A percentile compares a stretch with the other conserved stretches of the same genome.
Evolutionary conservation across 2,888 invertebrate species (phyloP).

Genomic region (Cerastis leucographa): DNA sequence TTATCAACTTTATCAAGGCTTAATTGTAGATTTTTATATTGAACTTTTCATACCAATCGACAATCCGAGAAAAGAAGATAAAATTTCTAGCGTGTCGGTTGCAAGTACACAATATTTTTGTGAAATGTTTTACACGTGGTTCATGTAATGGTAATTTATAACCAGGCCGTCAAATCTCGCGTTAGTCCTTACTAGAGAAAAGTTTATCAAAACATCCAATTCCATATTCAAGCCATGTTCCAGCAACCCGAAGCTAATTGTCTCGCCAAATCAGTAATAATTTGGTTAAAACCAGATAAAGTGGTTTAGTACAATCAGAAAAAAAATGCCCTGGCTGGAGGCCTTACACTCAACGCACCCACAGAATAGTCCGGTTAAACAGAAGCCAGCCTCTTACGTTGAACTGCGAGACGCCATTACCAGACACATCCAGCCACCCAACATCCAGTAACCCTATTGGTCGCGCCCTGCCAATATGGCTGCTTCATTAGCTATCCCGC

Average conservation of each 20-base stretch:
- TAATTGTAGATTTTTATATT: no score
- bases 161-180: neutral
- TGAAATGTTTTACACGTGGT: neutral
- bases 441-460: slow-evolving; percentile 68
- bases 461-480: slow-evolving; percentile 86
- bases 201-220: neutral
- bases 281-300: neutral
- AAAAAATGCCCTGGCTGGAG: no score
- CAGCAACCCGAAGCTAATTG: neutral
- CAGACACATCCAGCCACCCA: slow-evolving; percentile 62
- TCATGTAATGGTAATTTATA: neutral
- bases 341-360: no score
- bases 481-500: slow-evolving; percentile 85
- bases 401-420: no score
- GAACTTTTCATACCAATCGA: neutral
- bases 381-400: no score
- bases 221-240: neutral
- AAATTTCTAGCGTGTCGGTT: neutral
- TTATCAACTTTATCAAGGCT: neutral
- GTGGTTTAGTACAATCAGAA: no score
- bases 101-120: neutral
- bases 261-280: neutral
- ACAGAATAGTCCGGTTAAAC: no score
- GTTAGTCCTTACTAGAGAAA: neutral
- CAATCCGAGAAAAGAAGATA: neutral